Evolutionary conservation across 1,140 invertebrate genomes (phyloP), one percentile per base, ranked within the genome.

Genomic region (Zelostemma sp.): DNA sequence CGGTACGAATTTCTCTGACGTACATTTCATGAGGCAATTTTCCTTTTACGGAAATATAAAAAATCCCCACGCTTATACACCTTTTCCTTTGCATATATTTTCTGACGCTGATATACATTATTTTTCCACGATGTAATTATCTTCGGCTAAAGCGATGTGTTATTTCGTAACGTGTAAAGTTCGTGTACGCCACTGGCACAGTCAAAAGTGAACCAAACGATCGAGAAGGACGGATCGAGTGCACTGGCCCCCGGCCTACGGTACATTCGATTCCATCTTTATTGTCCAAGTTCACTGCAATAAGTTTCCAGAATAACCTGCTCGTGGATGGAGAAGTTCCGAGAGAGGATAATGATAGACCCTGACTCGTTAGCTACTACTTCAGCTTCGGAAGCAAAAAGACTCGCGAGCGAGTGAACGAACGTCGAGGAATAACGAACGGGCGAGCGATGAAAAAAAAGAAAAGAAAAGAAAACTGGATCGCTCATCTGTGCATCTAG

Each of bases 281-380:
- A 81, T 79, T 82, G 79, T 80, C 72, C 73, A 77, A 76, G 73
- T 81, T 82, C 78, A 82, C 67, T 75, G 80, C 80, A 82, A 81
- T 80, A 79, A 82, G 75, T 81, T 82, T 76, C 67, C 68, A 73
- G 73, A 73, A 81, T 83, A 82, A 82, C 79, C 73, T 78, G 66
- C 76, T 72, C 73, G 73, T 69, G 72, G 68, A 72, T 72, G 73
- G 74, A 73, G 66, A 59, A 72, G 69, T 74, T 79, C 69, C 74
- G 62, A 80, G 75, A 81, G 79, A 68, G 71, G 75, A 81, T 85
- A 85, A 85, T 85, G 79, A 84, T 78, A 82, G 80, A 50, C 79
- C 74, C 72, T 59, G 78, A 83, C 78, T 84, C 80, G 81, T 83
- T 83, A 82, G 78, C 76, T 78, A 70, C 60, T 35, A 54, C 46